Evolutionary conservation across 1,140 invertebrate genomes (phyloP).

Genomic region (Hycleus cichorii): DNA sequence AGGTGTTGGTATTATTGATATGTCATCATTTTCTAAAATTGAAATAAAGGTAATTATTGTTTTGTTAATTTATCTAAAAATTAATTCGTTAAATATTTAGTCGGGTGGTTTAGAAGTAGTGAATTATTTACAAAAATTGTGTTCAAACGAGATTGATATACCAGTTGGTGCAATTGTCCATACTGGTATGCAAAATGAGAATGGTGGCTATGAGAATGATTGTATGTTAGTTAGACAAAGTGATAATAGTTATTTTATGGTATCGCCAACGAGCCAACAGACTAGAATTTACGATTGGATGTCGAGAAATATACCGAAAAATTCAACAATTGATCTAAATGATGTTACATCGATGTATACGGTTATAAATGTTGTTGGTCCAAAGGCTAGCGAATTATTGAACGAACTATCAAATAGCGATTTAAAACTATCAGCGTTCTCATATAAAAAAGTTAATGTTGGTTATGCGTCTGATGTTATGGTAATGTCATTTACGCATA

Average conservation of each 20-base stretch:
- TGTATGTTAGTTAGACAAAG: conserved; percentile 66
- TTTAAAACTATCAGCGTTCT: conserved; percentile 64
- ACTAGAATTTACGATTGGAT: conserved; percentile 70
- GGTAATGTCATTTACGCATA: conserved; percentile 74
- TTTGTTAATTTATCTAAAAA: background rate
- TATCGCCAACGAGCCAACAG: conserved; percentile 78
- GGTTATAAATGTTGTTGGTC: conserved; percentile 77
- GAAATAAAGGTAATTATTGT: conserved; percentile 57
- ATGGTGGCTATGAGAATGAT: conserved; percentile 77
- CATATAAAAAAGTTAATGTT: conserved; percentile 67
- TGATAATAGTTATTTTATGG: conserved; percentile 71
- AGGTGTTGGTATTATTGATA: conserved; percentile 73
- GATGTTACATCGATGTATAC: conserved; percentile 80
- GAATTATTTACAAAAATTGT: conserved; percentile 63
- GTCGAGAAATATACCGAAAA: conserved; percentile 54
- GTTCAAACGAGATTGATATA: conserved; percentile 70
- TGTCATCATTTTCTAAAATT: conserved; percentile 80
- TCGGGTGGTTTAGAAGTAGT: conserved; percentile 56
- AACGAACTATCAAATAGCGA: conserved; percentile 66
- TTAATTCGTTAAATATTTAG: conserved; percentile 27
- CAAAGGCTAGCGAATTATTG: conserved; percentile 63
- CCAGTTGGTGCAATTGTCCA: conserved; percentile 66
- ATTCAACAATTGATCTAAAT: conserved; percentile 58
- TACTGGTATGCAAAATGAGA: conserved; percentile 74
- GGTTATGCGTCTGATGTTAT: conserved; percentile 70